Base-by-base conservation (phyloP, 2,113 vertebrate species). In the Mystacornis crossleyi region DNA sequence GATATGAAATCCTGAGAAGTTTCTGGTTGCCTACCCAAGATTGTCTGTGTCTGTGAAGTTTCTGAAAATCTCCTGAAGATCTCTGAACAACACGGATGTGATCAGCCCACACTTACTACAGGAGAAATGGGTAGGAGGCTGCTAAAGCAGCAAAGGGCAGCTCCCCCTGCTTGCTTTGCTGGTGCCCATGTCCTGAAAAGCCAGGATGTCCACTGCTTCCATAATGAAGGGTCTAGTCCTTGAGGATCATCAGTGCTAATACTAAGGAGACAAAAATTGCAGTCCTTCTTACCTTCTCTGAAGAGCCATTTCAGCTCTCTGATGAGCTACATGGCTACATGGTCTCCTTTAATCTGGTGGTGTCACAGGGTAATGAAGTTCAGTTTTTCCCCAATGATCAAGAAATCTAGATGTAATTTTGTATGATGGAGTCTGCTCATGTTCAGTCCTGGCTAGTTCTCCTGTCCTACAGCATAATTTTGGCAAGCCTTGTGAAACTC, bases 401-500 rank as follows among this genome's bases (percentile, higher is more conserved):
- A 51, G 51, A 91, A 91, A 65, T 11, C 1, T 33, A 50, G 26
- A 40, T 7, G 4, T 26, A 29, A 53, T 24, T 86, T 62, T 75
- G 8, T 40, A 2, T 18, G 25, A 51, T 3, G 7, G 10, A 66
- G 15, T 19, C 18, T 74, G 31, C 8, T 57, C 1, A 1, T 40
- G 47, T 11, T 70, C 1, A 3, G 9, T 57, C 7, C 33, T 58
- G 29, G 4, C 5, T 67, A 40, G 3, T 24, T 89, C 28, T 79
- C 4, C 17, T 71, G 18, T 50, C 18, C 18, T 38, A 20, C 55
- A 40, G 24, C 18, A 21, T 15, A 48, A 28, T 2, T 24, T 25
- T 0, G 3, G 28, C 24, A 36, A 65, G 9, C 6, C 2, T 60
- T 1, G 12, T 47, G 21, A 29, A 66, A n/a, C 10, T 13, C 58